A percentile compares a stretch with the other conserved stretches of the same genome.
These are phyloP conservation scores for Microcebus jonahi DNA, from an alignment of 2,113 vertebrate species.

Conservation along the genomic window DNA sequence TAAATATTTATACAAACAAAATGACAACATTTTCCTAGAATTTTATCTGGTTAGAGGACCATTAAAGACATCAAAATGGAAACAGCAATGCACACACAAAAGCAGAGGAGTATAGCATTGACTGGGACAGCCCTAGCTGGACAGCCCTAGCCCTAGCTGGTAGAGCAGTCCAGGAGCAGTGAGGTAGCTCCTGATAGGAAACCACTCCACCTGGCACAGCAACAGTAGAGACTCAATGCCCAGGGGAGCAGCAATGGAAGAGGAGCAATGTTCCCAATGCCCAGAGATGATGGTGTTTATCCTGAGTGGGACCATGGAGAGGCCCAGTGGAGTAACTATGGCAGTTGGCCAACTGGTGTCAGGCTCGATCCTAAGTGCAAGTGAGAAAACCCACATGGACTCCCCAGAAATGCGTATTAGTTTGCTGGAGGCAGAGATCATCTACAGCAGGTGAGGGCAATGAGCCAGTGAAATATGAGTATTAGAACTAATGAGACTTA, in stretches of 20 bases:
- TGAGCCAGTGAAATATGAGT: background rate
- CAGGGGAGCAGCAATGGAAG: background rate
- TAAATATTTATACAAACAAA: background rate
- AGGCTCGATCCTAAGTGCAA: background rate
- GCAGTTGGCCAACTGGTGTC: background rate
- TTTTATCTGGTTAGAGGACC: background rate
- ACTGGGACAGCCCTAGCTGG: background rate
- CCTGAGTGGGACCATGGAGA: background rate
- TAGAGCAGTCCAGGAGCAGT: no score
- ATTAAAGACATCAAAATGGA: background rate
- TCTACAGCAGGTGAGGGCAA: background rate
- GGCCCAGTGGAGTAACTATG: background rate
- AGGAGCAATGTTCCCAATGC: background rate
- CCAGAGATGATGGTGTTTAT: background rate
- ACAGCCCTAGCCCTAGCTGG: no score
- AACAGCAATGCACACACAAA: background rate
- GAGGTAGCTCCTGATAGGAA: background rate
- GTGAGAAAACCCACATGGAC: background rate
- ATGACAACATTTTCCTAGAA: background rate
- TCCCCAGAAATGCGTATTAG: background rate
- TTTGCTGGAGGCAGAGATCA: background rate
- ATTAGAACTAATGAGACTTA: slow-evolving; percentile 18
- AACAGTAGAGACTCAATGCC: background rate
- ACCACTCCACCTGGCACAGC: background rate
- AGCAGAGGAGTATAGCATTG: accelerated